Percentiles rank a stretch among this genome's conserved stretches.
phyloP scores from a whole-genome alignment of 1,140 invertebrate species.

The Charaxes varanes region DNA sequence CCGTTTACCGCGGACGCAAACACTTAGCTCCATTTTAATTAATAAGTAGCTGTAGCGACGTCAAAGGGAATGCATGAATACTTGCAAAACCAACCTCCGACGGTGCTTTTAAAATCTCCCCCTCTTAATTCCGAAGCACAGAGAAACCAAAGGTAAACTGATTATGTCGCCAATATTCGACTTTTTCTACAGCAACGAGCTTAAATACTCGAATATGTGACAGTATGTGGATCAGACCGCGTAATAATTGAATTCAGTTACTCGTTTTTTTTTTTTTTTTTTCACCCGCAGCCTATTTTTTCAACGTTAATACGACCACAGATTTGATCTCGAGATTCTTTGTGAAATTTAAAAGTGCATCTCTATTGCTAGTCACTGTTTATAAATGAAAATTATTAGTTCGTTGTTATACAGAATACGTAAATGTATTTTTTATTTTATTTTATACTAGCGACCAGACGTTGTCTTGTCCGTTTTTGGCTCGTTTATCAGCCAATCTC shows the following conservation, averaged over 20 bases:
- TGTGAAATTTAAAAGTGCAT: too few relatives aligned
- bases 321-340: too few relatives aligned
- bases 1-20: constrained; percentile 72
- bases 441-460: neutral
- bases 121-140: constrained; percentile 62
- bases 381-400: too few relatives aligned
- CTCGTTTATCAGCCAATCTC: neutral
- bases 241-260: constrained; percentile 4
- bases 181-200: constrained; percentile 48
- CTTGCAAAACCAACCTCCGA: constrained; percentile 62
- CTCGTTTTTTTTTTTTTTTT: neutral
- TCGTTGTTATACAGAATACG: too few relatives aligned
- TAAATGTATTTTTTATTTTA: too few relatives aligned
- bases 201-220: constrained; percentile 29
- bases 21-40: constrained; percentile 71
- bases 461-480: too few relatives aligned
- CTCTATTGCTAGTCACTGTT: too few relatives aligned
- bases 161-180: constrained; percentile 63
- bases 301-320: too few relatives aligned
- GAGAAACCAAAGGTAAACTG: constrained; percentile 70
- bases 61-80: constrained; percentile 74
- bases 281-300: too few relatives aligned
- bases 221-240: constrained; percentile 6
- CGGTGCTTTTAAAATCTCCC: constrained; percentile 69
- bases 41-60: constrained; percentile 65